Evolutionary conservation across 2,113 vertebrate genomes (phyloP).

Genomic region (Lucifuga dentata): DNA sequence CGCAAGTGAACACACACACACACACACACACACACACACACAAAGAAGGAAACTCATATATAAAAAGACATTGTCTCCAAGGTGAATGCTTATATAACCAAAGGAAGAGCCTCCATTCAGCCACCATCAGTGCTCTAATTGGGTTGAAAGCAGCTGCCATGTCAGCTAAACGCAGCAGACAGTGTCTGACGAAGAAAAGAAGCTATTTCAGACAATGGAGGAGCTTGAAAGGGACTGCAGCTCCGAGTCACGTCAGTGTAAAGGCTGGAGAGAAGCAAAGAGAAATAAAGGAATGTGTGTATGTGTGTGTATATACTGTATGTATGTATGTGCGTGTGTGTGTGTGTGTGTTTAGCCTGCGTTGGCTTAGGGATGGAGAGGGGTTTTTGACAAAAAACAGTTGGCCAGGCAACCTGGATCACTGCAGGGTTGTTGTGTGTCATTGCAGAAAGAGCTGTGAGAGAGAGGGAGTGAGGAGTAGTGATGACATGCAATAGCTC

Average conservation of each 20-base stretch:
- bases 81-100: slow-evolving; percentile 66
- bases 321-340: neutral
- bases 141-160: slow-evolving; percentile 67
- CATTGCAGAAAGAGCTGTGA: slow-evolving; percentile 44
- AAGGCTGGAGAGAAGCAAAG: slow-evolving; percentile 37
- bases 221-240: slow-evolving; percentile 44
- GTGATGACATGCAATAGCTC: slow-evolving; percentile 56
- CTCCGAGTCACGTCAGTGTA: slow-evolving; percentile 38
- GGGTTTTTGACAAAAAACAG: slow-evolving; percentile 42
- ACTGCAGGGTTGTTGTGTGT: slow-evolving; percentile 46
- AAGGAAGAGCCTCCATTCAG: slow-evolving; percentile 47
- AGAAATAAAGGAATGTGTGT: neutral
- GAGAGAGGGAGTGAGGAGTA: slow-evolving; percentile 26
- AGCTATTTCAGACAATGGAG: slow-evolving; percentile 57
- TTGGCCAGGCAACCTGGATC: slow-evolving; percentile 27
- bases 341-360: slow-evolving; percentile 18
- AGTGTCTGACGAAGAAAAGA: slow-evolving; percentile 44
- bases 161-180: slow-evolving; percentile 59
- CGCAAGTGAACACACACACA: neutral
- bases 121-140: slow-evolving; percentile 69
- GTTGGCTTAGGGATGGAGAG: slow-evolving; percentile 22
- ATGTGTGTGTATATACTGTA: neutral
- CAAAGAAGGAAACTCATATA: slow-evolving; percentile 18
- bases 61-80: slow-evolving; percentile 49
- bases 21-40: slow-evolving; percentile 16